A percentile compares a stretch with the other conserved stretches of the same genome.
These are phyloP conservation scores for Hyphantria cunea DNA, from an alignment of 1,140 invertebrate species.

Conservation along the genomic window DNA sequence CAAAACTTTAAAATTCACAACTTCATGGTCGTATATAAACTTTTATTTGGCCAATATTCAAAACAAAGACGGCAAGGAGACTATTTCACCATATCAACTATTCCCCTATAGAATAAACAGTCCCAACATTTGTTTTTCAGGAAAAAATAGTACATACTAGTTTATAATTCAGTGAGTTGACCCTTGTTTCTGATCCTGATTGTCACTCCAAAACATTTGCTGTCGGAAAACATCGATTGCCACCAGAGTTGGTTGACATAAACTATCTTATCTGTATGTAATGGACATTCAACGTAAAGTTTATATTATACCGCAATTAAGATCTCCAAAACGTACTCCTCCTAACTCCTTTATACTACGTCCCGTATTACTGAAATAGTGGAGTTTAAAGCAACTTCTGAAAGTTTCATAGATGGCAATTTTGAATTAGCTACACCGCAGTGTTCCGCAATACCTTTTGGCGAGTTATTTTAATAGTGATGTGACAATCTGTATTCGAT, in stretches of 20 bases:
- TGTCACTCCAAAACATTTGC: neutral
- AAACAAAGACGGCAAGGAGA: too few species aligned
- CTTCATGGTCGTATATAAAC: too few species aligned
- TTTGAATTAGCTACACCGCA: slow-evolving; percentile 27
- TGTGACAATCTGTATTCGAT: neutral
- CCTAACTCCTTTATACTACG: neutral
- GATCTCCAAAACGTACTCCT: too few species aligned
- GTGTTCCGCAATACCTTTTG: slow-evolving; percentile 26
- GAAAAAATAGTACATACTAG: neutral
- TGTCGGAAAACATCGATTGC: neutral
- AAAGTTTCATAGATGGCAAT: slow-evolving; percentile 29
- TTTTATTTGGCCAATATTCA: too few species aligned
- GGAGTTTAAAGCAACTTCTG: slow-evolving; percentile 6
- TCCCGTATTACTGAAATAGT: slow-evolving; percentile 5
- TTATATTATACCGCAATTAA: too few species aligned
- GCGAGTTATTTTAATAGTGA: slow-evolving; percentile 14
- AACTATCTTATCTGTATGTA: too few species aligned
- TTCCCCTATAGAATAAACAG: too few species aligned
- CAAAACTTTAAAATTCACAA: too few species aligned
- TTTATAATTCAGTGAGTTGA: neutral
- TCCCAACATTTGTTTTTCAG: too few species aligned
- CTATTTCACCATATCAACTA: too few species aligned
- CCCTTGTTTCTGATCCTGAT: neutral
- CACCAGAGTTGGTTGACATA: too few species aligned
- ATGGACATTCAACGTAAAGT: too few species aligned